Percentiles rank a stretch among this genome's conserved stretches.
Evolutionary conservation across 2,797 vertebrate species (phyloP).

Genomic region (Simalia tracyae): DNA sequence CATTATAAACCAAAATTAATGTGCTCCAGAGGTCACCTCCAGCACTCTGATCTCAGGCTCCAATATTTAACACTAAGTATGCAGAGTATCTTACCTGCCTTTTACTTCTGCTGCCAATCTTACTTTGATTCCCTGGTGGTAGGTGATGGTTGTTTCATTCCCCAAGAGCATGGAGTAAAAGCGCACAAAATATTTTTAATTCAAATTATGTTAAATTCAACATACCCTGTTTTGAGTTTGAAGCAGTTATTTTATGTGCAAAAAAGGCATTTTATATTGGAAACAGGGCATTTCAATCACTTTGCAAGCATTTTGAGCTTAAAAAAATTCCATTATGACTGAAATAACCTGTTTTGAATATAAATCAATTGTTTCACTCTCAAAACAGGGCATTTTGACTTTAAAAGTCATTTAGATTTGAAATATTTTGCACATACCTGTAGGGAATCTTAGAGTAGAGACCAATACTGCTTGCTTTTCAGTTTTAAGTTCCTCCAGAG

Average conservation of each 20-base stretch:
- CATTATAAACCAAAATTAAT: not conserved
- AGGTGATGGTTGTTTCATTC: not conserved
- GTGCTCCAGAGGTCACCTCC: not conserved
- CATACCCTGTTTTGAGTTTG: not conserved
- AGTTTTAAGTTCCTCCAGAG: not conserved
- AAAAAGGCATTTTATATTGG: not conserved
- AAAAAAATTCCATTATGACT: not conserved
- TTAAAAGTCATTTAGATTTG: not conserved
- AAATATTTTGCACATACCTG: not conserved
- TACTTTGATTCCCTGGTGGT: not conserved
- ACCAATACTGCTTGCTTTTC: not conserved
- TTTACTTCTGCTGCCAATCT: not conserved
- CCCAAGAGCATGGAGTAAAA: not conserved
- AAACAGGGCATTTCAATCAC: not conserved
- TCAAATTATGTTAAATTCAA: not conserved
- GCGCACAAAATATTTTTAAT: not conserved
- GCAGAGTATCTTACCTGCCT: not conserved
- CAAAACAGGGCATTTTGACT: not conserved
- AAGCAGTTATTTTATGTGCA: not conserved
- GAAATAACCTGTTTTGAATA: not conserved
- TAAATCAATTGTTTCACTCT: not conserved
- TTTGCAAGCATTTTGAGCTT: not conserved
- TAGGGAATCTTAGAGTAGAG: not conserved
- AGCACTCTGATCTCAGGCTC: not conserved
- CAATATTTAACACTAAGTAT: not conserved